Percentiles rank a stretch among this genome's conserved stretches.
Evolutionary conservation across 2,113 vertebrate species (phyloP).

Genomic region (Hippocampus guttulatus): DNA sequence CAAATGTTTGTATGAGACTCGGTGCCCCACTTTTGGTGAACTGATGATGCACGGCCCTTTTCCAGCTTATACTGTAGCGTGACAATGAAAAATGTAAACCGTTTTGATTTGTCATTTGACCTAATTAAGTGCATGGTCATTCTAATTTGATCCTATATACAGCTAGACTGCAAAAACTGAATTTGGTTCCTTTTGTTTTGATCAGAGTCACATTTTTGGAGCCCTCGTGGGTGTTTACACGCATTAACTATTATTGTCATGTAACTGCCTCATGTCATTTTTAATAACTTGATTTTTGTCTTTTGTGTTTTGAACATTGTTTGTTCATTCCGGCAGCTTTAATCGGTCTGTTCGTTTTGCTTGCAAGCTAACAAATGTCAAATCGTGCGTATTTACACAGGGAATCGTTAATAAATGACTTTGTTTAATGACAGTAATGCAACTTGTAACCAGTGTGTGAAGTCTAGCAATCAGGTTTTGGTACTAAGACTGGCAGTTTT

Average conservation of each 20-base stretch:
- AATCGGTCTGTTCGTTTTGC: slow-evolving; percentile 16
- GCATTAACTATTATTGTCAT: slow-evolving; percentile 11
- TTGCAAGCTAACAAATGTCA: slow-evolving; percentile 16
- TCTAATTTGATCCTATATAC: background rate
- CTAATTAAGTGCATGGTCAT: background rate
- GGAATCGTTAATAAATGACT: background rate
- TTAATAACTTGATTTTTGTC: slow-evolving; percentile 8
- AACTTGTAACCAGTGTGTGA: background rate
- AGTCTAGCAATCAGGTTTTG: background rate
- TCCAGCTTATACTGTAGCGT: background rate
- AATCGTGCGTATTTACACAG: slow-evolving; percentile 23
- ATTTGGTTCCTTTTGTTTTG: background rate
- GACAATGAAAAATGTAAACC: background rate
- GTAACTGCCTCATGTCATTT: slow-evolving; percentile 43
- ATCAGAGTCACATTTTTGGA: slow-evolving; percentile 5
- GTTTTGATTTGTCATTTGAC: too few species aligned
- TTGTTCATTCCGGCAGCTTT: slow-evolving; percentile 52
- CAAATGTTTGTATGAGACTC: background rate
- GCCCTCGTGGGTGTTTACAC: slow-evolving; percentile 38
- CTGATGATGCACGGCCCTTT: background rate
- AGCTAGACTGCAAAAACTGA: background rate
- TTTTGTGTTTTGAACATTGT: slow-evolving; percentile 24
- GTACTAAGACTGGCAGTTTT: background rate
- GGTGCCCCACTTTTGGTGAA: background rate
- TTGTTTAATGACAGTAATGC: background rate